These are phyloP conservation scores for Hecatera dysodea DNA, from an alignment of 2,888 invertebrate species.

Conservation along the genomic window DNA sequence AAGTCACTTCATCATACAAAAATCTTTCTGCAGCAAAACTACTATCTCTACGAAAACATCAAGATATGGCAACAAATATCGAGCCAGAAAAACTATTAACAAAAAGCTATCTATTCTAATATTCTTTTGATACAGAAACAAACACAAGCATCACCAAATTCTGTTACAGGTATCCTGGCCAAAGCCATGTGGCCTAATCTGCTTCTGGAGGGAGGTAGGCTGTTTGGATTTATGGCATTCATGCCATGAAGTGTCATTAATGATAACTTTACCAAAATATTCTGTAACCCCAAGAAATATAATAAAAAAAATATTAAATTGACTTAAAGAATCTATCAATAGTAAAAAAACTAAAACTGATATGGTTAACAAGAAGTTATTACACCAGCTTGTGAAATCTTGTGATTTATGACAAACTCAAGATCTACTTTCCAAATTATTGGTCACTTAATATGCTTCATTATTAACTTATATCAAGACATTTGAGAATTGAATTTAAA, in stretches of 20 bases:
- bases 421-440: background rate
- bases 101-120: background rate
- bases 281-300: background rate
- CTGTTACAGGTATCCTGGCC: too few relatives aligned
- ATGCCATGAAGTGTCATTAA: conserved; percentile 25
- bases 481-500: background rate
- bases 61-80: background rate
- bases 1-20: background rate
- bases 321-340: background rate
- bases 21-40: background rate
- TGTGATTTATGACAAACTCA: background rate
- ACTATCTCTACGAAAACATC: background rate
- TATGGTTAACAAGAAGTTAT: background rate
- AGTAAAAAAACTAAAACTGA: background rate
- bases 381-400: background rate
- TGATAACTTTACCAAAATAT: conserved; percentile 22
- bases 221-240: background rate
- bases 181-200: too few relatives aligned
- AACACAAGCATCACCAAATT: too few relatives aligned
- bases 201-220: too few relatives aligned
- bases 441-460: background rate
- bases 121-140: background rate
- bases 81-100: background rate
- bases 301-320: background rate
- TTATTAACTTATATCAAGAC: background rate